Evolutionary conservation across 2,113 vertebrate genomes (phyloP).

Genomic region (Kryptolebias marmoratus): DNA sequence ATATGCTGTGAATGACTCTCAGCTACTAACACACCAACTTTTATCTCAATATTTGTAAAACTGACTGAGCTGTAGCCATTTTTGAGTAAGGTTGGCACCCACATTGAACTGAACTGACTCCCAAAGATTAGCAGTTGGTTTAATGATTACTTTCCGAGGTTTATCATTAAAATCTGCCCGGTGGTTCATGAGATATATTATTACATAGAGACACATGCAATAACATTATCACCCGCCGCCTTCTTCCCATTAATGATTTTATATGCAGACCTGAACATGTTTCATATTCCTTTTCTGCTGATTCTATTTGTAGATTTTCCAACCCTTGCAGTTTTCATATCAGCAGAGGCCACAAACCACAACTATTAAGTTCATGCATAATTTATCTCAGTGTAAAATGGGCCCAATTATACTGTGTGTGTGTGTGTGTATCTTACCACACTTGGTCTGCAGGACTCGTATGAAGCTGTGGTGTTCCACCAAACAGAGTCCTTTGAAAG

Average conservation of each 20-base stretch:
- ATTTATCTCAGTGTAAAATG: conserved; percentile 59
- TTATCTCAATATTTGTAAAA: too few species aligned
- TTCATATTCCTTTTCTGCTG: conserved; percentile 17
- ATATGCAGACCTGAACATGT: conserved; percentile 3
- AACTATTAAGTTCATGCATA: conserved; percentile 66
- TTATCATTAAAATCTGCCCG: too few species aligned
- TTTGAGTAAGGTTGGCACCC: too few species aligned
- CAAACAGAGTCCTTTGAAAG: conserved; percentile 69
- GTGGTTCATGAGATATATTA: too few species aligned
- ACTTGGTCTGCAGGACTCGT: conserved; percentile 57
- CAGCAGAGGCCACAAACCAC: conserved; percentile 61
- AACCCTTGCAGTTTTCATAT: conserved; percentile 48
- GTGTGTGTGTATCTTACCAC: conserved; percentile 24
- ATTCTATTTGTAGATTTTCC: conserved; percentile 38
- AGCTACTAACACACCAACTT: too few species aligned
- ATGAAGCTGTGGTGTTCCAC: conserved; percentile 57
- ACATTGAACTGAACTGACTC: too few species aligned
- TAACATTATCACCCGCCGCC: too few species aligned
- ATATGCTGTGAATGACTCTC: too few species aligned
- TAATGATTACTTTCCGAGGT: too few species aligned
- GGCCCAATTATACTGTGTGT: conserved; percentile 67
- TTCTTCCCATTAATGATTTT: neutral
- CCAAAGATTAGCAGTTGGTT: too few species aligned
- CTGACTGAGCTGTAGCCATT: too few species aligned
- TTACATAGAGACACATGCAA: too few species aligned